Evolutionary conservation across 2,797 vertebrate species (phyloP).

Genomic region (Scolopax rusticola): DNA sequence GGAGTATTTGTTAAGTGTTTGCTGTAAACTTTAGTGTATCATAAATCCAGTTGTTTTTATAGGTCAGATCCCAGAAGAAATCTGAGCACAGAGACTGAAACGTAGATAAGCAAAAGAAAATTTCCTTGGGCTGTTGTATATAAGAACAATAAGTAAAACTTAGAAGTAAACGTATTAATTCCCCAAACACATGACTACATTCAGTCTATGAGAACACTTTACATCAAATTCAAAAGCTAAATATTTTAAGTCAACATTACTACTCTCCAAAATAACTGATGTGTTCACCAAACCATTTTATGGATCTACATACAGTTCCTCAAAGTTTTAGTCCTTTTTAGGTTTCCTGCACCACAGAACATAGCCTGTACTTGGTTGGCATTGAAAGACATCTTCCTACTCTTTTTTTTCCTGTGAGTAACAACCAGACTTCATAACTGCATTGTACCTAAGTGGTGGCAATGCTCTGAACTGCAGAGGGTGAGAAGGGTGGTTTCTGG

Average conservation of each 20-base stretch:
- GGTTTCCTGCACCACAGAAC: not conserved
- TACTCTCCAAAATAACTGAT: constrained; percentile 12
- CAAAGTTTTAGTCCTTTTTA: not conserved
- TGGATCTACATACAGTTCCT: not conserved
- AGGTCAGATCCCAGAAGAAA: constrained; percentile 50
- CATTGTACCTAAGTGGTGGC: not conserved
- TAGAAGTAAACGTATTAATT: constrained; percentile 27
- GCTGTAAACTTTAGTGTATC: constrained; percentile 17
- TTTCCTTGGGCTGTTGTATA: not conserved
- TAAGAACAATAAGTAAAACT: constrained; percentile 20
- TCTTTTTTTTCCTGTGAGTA: not conserved
- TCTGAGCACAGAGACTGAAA: not conserved
- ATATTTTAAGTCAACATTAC: constrained; percentile 20
- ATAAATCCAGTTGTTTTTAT: constrained; percentile 39
- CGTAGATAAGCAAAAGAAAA: constrained; percentile 42
- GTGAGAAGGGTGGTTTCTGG: not conserved
- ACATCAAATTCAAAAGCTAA: not conserved
- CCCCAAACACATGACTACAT: not conserved
- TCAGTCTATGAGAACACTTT: not conserved
- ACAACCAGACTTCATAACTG: not conserved
- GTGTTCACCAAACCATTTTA: not conserved
- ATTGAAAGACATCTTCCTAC: not conserved
- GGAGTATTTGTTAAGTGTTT: constrained; percentile 11
- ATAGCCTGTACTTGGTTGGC: not conserved
- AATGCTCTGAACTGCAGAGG: not conserved